Evolutionary conservation across 2,888 invertebrate genomes (phyloP), one percentile per base, ranked within the genome.

Genomic region (Parelbella ahira): DNA sequence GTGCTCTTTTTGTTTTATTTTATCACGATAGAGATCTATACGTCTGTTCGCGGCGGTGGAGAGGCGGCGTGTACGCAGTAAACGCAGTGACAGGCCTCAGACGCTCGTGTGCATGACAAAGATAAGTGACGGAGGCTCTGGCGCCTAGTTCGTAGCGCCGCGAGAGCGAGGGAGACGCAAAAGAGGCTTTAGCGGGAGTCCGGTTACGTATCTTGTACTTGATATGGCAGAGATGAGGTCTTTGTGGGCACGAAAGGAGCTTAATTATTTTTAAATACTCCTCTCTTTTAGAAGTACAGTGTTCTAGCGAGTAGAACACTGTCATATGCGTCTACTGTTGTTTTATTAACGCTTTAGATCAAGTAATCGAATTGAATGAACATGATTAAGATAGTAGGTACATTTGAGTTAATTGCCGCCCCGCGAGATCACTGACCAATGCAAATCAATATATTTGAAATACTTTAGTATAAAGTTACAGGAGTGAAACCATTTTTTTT

Each of bases 141-240:
- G 74, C 74, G 81, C 77, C 66, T 54, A 55, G 45, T 49, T 51
- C 44, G 48, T 36, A 18, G 15, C 18, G 24, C 15, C 24, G 34
- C 23, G 45, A 37, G 83, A 63, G 75, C 54, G 69, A 86, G 67
- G 48, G 77, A 58, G 83, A 82, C 48, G 30, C 49, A 44, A 27
- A 45, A 69, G 72, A 74, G 72, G 79, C 79, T 75, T 71, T 60
- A 66, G 74, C 76, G 74, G 80, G 82, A 79, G 80, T 80, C 80
- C 79, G 81, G 84, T 77, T 81, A 80, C 70, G 69, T 74, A 65
- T 77, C 69, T 70, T 60, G 51, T 55, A 58, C 60, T 63, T 56
- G 72, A 69, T 71, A 69, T 68, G 65, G 76, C 67, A 58, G 63
- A 72, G 67, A 76, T 70, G 68, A 70, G 69, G 63, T 60, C 65